Base-by-base conservation (phyloP, 2,113 vertebrate genomes). In the Pimephales promelas region DNA sequence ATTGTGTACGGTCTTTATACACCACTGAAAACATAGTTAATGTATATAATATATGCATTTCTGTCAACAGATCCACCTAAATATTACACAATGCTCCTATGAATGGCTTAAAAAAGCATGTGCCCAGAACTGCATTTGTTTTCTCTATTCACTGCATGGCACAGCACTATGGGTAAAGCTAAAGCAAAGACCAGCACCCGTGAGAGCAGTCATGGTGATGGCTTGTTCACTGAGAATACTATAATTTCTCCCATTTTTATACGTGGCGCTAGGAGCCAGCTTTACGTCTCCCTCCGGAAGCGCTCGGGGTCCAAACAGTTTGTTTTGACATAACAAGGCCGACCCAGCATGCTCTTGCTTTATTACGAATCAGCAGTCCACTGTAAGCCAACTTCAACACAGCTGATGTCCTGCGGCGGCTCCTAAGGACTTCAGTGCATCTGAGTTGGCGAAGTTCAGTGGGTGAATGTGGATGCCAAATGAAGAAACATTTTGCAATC, bases 261-360 rank as follows among this genome's bases (percentile, higher is more conserved):
- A 54, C 16, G 16, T 31, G 14, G 24, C 43, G 0, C 26, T 26
- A 52, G 4, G 3, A 28, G 49, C 18, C 73, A 57, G 52, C 11
- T 77, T 77, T 57, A 24, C 9, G 3, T 14, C 52, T 57, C 31
- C 49, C 49, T 34, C n/a, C 5, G 49, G 73, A 76, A 34, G 5
- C 5, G 0, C 70, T 72, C 13, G 24, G 28, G 75, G 56, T 45
- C 36, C 76, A 62, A 79, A 28, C 54, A 18, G 76, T 79, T 79
- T 61, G 34, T 78, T 78, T 59, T 43, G 76, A 78, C 75, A 59
- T 78, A 43, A 59, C 75, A 78, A 78, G 75, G 28, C 54, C 20
- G 56, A 45, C 74, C 74, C 54, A 59, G 74, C 34, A 24, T 59
- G 76, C 34, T 24, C 22, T 36, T 45, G 56, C 7, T 79, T 62